Percentiles rank a stretch among this genome's conserved stretches.
Evolutionary conservation across 1,140 invertebrate species (phyloP).

Genomic region (Araneus ventricosus): DNA sequence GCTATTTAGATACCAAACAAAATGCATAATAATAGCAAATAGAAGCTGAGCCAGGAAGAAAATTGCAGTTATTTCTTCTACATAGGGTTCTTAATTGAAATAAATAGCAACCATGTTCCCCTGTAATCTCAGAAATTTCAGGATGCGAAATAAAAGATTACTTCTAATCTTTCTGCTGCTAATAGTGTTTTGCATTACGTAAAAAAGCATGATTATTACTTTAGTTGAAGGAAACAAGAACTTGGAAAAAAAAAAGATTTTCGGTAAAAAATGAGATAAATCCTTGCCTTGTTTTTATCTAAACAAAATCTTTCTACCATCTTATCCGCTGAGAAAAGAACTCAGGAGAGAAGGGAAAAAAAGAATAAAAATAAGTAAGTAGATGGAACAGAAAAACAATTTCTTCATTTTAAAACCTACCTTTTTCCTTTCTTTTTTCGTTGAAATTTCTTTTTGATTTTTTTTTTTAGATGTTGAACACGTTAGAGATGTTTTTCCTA

Average conservation of each 20-base stretch:
- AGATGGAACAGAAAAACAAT: background rate
- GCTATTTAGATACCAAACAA: background rate
- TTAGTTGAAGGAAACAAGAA: background rate
- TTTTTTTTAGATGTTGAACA: background rate
- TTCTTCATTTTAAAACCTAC: background rate
- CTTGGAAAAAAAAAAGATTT: background rate
- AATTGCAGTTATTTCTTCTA: background rate
- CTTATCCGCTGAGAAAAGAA: background rate
- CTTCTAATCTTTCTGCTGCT: background rate
- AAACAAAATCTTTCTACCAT: background rate
- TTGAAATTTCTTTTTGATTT: background rate
- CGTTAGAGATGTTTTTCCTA: background rate
- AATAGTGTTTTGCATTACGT: background rate
- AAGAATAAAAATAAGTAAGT: background rate
- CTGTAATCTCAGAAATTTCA: background rate
- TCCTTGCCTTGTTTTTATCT: background rate
- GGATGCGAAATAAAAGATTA: background rate
- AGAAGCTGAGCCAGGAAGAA: background rate
- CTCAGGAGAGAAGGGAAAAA: background rate
- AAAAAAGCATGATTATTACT: background rate
- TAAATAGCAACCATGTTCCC: background rate
- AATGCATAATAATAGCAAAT: background rate
- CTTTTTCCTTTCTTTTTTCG: background rate
- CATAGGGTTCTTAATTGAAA: background rate
- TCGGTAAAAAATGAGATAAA: background rate